Percentiles rank a stretch among this genome's conserved stretches.
Evolutionary conservation across 1,140 invertebrate species (phyloP).

Genomic region (Tribolium madens): DNA sequence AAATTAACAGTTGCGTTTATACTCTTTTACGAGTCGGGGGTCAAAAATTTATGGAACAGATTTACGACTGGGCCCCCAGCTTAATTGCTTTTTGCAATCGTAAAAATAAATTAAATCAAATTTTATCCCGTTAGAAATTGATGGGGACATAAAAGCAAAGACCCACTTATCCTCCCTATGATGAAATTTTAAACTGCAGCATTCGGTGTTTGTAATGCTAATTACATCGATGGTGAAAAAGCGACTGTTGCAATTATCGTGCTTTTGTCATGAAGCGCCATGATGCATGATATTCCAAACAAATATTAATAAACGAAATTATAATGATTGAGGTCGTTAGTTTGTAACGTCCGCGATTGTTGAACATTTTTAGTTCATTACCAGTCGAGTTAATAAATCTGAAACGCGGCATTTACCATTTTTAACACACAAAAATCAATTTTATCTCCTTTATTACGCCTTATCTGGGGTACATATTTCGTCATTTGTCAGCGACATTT

Average conservation of each 20-base stretch:
- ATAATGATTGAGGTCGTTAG: slow-evolving; percentile 5
- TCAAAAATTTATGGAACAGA: background rate
- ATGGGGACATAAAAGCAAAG: slow-evolving; percentile 10
- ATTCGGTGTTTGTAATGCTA: background rate
- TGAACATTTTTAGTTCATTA: slow-evolving; percentile 22
- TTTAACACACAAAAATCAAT: background rate
- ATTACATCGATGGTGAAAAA: background rate
- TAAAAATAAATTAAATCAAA: slow-evolving; percentile 27
- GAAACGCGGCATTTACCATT: background rate
- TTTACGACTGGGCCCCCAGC: slow-evolving; percentile 5
- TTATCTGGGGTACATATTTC: slow-evolving; percentile 10
- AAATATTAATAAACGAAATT: slow-evolving; percentile 7
- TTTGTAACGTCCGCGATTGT: slow-evolving; percentile 2
- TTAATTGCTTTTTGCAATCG: slow-evolving; percentile 32
- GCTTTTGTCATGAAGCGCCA: background rate
- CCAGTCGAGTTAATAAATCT: background rate
- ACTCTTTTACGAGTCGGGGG: no score
- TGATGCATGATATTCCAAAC: background rate
- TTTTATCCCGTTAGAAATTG: background rate
- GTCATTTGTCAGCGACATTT: slow-evolving; percentile 8
- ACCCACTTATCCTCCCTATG: background rate
- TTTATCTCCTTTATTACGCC: background rate
- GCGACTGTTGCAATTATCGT: background rate
- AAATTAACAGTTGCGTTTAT: no score
- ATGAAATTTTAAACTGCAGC: background rate